Conservation (phyloP, 2,113 vertebrate species). For the Anarhynchus alexandrinus region DNA sequence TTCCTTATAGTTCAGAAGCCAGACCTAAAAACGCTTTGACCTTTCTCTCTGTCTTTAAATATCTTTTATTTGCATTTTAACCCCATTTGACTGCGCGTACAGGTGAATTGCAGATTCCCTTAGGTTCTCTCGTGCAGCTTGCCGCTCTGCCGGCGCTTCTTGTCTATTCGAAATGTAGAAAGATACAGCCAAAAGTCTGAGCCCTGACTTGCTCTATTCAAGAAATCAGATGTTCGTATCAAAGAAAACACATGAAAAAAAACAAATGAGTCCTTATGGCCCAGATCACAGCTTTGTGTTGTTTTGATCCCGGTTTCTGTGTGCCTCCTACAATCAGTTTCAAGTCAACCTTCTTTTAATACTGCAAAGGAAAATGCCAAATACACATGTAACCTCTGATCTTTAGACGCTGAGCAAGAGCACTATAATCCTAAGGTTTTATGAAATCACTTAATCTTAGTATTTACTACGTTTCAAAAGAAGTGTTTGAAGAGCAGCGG, state of each 20-base stretch:
- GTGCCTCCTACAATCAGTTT: background rate
- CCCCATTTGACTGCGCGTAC: background rate
- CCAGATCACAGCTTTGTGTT: conserved; percentile 25
- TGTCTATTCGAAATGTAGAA: background rate
- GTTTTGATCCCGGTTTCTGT: background rate
- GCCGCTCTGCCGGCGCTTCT: background rate
- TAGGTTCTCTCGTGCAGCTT: background rate
- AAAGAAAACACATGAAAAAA: conserved; percentile 12
- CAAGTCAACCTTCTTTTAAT: conserved; percentile 30
- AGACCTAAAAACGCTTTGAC: background rate
- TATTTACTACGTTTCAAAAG: conserved; percentile 56
- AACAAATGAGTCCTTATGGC: background rate
- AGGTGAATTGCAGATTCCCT: background rate
- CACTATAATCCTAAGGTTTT: conserved; percentile 49
- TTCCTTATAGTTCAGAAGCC: background rate
- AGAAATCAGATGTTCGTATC: conserved; percentile 32
- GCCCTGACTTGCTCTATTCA: conserved; percentile 2
- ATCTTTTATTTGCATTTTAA: conserved; percentile 12
- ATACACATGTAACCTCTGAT: conserved; percentile 36
- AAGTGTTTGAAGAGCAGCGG: conserved; percentile 16
- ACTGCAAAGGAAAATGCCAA: conserved; percentile 31
- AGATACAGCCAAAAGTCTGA: conserved; percentile 13
- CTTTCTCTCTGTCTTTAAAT: background rate
- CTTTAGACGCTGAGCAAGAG: conserved; percentile 37
- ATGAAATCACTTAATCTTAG: conserved; percentile 60